These are phyloP conservation scores for Nomada ruficornis DNA, from an alignment of 2,888 invertebrate species.

Conservation along the genomic window DNA sequence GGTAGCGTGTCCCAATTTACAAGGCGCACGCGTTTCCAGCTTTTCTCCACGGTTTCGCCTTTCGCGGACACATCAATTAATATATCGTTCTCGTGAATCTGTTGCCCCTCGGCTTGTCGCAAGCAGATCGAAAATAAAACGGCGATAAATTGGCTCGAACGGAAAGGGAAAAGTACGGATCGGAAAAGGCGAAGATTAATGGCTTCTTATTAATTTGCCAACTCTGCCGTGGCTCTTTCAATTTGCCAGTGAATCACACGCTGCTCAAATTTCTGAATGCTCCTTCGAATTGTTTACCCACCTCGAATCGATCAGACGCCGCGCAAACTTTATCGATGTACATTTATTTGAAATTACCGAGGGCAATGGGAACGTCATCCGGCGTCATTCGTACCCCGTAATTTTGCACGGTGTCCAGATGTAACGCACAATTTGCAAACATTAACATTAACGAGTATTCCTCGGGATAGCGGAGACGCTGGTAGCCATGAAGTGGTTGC, in stretches of 20 bases:
- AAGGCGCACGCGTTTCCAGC: slow-evolving; percentile 53
- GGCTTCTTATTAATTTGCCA: not conserved
- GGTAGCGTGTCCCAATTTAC: slow-evolving; percentile 63
- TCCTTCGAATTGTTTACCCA: not conserved
- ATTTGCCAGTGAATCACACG: not conserved
- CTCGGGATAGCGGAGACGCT: not conserved
- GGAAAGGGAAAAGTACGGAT: not conserved
- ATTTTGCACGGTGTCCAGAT: slow-evolving; percentile 22
- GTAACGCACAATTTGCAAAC: slow-evolving; percentile 52
- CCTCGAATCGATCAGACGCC: not conserved
- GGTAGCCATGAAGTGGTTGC: slow-evolving; percentile 8
- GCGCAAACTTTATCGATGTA: too few species aligned
- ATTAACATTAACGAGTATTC: slow-evolving; percentile 44
- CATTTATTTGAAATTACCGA: not conserved
- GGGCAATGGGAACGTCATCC: not conserved
- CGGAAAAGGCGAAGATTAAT: slow-evolving; percentile 6
- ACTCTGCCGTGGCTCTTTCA: slow-evolving; percentile 5
- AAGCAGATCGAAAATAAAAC: not conserved
- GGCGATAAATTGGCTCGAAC: slow-evolving; percentile 37
- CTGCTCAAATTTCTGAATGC: too few species aligned
- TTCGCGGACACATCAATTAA: slow-evolving; percentile 1
- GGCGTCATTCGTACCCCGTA: slow-evolving; percentile 11
- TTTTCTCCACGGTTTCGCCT: slow-evolving; percentile 38
- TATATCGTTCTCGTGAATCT: slow-evolving; percentile 50
- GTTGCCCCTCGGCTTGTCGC: slow-evolving; percentile 18